These are phyloP conservation scores for Venturia canescens DNA, from an alignment of 1,140 invertebrate genomes.

Conservation along the genomic window DNA sequence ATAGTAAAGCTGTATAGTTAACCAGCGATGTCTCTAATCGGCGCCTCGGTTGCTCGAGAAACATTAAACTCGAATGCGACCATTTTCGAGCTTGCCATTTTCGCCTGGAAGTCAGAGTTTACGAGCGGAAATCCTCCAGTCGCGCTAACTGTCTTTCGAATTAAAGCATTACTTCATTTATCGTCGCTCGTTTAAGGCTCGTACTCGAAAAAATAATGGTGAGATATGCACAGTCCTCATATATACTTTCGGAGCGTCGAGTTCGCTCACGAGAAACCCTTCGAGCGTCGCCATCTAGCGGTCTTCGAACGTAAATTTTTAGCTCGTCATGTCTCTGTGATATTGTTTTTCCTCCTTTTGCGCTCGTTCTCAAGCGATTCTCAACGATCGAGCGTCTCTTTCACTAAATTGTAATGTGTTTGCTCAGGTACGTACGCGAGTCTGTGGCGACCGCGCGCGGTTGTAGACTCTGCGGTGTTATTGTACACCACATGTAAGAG, in stretches of 20 bases:
- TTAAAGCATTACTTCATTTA: not conserved
- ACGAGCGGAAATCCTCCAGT: not conserved
- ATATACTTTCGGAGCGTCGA: no score
- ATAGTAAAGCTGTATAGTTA: not conserved
- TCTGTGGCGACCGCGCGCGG: not conserved
- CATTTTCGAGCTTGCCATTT: not conserved
- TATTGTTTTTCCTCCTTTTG: no score
- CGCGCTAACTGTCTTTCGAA: not conserved
- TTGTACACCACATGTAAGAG: constrained; percentile 7
- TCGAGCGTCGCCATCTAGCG: no score
- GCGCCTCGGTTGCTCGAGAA: not conserved
- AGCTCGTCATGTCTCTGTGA: no score
- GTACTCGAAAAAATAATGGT: not conserved
- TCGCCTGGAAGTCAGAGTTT: not conserved
- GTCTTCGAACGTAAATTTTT: no score
- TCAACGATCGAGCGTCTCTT: not conserved
- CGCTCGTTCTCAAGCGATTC: not conserved
- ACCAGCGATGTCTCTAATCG: not conserved
- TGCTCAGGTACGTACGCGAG: not conserved
- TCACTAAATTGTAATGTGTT: not conserved
- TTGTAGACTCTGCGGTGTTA: constrained; percentile 15
- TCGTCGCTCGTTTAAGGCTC: not conserved
- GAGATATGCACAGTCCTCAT: no score
- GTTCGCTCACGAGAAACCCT: no score
- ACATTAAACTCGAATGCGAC: not conserved